Evolutionary conservation across 2,888 invertebrate species (phyloP).

Genomic region (Coenonympha glycerion): DNA sequence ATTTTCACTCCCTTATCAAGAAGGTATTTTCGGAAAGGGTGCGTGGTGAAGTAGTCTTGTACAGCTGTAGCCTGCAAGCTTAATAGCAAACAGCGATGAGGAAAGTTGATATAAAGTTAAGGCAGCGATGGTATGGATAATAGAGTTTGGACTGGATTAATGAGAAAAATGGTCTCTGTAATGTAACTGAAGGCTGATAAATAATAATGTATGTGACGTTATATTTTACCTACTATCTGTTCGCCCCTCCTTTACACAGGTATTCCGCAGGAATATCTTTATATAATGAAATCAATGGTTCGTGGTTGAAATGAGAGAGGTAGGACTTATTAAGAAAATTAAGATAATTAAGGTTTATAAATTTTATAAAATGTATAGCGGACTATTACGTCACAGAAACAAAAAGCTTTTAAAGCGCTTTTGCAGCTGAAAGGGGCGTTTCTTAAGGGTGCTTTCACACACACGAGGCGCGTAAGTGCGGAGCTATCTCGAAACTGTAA

Average conservation of each 20-base stretch:
- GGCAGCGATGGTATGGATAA: background rate
- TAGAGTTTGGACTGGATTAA: too few species aligned
- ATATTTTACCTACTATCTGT: too few species aligned
- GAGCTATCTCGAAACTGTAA: slow-evolving; percentile 32
- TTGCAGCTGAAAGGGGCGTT: slow-evolving; percentile 13
- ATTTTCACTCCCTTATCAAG: slow-evolving; percentile 52
- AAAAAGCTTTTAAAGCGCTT: slow-evolving; percentile 11
- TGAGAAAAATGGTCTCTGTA: too few species aligned
- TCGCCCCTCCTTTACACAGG: too few species aligned
- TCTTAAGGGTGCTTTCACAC: slow-evolving; percentile 21
- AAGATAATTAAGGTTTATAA: background rate
- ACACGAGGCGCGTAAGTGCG: slow-evolving; percentile 41
- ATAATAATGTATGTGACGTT: too few species aligned
- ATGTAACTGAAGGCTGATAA: too few species aligned
- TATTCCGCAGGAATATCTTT: too few species aligned
- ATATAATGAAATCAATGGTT: too few species aligned
- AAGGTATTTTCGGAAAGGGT: slow-evolving; percentile 27
- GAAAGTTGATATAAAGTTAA: background rate
- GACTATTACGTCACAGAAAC: background rate
- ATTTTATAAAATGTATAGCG: background rate
- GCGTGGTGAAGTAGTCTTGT: slow-evolving; percentile 36
- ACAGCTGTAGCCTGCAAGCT: too few species aligned
- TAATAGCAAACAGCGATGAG: slow-evolving; percentile 10
- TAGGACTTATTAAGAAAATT: too few species aligned
- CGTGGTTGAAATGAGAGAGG: too few species aligned